Base-by-base conservation (phyloP, 2,113 vertebrate genomes). In the Mionectes macconnelli region DNA sequence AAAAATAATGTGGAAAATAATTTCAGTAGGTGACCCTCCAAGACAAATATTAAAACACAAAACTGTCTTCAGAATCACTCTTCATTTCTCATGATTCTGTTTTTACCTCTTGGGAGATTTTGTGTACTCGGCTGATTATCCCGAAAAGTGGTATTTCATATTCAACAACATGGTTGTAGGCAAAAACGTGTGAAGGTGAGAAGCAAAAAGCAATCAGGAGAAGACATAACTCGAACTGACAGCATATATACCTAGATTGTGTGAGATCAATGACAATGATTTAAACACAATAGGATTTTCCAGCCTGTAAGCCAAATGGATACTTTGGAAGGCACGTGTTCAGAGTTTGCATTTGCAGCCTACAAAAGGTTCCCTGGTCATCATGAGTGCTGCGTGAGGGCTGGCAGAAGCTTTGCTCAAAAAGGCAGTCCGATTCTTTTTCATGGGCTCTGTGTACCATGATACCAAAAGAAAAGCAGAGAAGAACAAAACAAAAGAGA, bases 261-360 rank as follows among this genome's bases (percentile, higher is more conserved):
- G 62, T 81, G 87, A 93, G 14, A 87, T 81, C 30, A 75, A 53
- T 73, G 47, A 3, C 20, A 83, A n/a, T 75, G 82, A 94, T 44
- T 76, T 91, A 90, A 87, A 64, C 52, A 22, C 53, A 76, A 17
- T 17, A 67, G 31, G 37, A 92, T 85, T 93, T 94, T 90, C 74
- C 78, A 82, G 13, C 20, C 42, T 56, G 44, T 1, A 24, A 76
- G 78, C 44, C 74, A 87, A 78, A 83, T 25, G 2, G 64, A 45
- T 62, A 25, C 6, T 83, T 79, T 45, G 37, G 37, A 87, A 82
- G 40, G 40, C 10, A 27, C 7, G 3, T 10, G 12, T 49, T 30
- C 30, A 35, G 16, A 9, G 17, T 49, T 55, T 40, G 37, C 87
- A 37, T 62, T 70, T 93, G 35, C 39, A 72, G 53, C 44, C 52